Conservation (phyloP, 2,888 invertebrate genomes). For the Rhimphoctona megacephalus region DNA sequence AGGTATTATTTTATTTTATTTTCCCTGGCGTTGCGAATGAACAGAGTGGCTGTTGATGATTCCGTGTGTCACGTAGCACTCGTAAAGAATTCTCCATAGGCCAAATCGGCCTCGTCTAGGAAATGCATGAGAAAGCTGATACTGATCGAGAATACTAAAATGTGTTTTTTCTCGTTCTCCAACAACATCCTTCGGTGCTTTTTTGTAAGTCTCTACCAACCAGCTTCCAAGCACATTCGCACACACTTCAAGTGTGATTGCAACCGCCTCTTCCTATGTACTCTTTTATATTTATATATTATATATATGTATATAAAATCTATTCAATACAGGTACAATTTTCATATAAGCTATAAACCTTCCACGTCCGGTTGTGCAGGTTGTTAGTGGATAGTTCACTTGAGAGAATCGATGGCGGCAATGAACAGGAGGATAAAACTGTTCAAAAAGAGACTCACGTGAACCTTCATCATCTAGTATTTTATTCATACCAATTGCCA, state of each 20-base stretch:
- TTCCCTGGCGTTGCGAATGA: not conserved
- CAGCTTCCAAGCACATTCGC: constrained; percentile 23
- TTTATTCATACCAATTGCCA: constrained; percentile 56
- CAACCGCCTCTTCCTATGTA: constrained; percentile 22
- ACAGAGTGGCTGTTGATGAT: constrained; percentile 1
- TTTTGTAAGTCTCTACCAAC: not conserved
- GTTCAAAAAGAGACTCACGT: constrained; percentile 48
- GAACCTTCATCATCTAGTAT: constrained; percentile 46
- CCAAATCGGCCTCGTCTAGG: constrained; percentile 38
- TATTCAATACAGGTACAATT: constrained; percentile 22
- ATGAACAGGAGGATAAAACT: constrained; percentile 42
- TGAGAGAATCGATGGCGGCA: constrained; percentile 54
- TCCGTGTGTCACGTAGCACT: constrained; percentile 53
- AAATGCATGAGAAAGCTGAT: constrained; percentile 47
- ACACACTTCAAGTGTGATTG: constrained; percentile 53
- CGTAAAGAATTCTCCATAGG: constrained; percentile 55
- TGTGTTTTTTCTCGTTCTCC: constrained; percentile 17
- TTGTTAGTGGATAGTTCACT: constrained; percentile 39
- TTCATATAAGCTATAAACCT: constrained; percentile 59
- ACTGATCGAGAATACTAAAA: constrained; percentile 45
- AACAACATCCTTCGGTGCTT: constrained; percentile 21
- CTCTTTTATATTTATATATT: not conserved
- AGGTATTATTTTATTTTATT: constrained; percentile 12
- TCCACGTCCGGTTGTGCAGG: constrained; percentile 52
- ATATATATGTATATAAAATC: not conserved